phyloP scores from a whole-genome alignment of 2,888 invertebrate genomes.

The Silvanus unidentatus region DNA sequence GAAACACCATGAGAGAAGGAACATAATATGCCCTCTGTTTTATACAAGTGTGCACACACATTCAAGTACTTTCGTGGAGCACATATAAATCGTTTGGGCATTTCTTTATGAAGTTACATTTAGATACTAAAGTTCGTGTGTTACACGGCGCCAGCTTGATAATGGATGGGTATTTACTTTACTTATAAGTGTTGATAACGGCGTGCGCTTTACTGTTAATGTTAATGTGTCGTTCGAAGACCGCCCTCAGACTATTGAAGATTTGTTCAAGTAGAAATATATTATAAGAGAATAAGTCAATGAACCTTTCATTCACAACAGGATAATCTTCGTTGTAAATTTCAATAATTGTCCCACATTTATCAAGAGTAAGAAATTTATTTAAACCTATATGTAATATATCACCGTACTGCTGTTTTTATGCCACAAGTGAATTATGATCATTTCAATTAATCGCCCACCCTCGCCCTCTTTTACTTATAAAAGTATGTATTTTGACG shows the following conservation, averaged over 20 bases:
- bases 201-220: constrained; percentile 14
- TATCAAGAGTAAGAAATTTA: no score
- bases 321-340: no score
- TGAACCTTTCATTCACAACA: no score
- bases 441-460: constrained; percentile 9
- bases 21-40: not conserved
- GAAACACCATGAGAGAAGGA: not conserved
- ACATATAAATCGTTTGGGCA: not conserved
- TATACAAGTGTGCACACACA: not conserved
- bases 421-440: no score
- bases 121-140: constrained; percentile 5
- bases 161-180: constrained; percentile 20
- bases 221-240: constrained; percentile 17
- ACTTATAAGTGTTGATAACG: constrained; percentile 20
- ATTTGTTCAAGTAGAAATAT: constrained; percentile 1
- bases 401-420: no score
- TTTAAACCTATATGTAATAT: no score
- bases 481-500: constrained; percentile 7
- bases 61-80: not conserved
- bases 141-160: constrained; percentile 18
- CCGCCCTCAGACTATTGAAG: constrained; percentile 9
- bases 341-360: no score
- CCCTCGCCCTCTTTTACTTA: constrained; percentile 4
- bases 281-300: no score
- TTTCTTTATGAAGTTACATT: constrained; percentile 2